These are phyloP conservation scores for Hypercompe scribonia DNA, from an alignment of 2,888 invertebrate species.

Conservation along the genomic window DNA sequence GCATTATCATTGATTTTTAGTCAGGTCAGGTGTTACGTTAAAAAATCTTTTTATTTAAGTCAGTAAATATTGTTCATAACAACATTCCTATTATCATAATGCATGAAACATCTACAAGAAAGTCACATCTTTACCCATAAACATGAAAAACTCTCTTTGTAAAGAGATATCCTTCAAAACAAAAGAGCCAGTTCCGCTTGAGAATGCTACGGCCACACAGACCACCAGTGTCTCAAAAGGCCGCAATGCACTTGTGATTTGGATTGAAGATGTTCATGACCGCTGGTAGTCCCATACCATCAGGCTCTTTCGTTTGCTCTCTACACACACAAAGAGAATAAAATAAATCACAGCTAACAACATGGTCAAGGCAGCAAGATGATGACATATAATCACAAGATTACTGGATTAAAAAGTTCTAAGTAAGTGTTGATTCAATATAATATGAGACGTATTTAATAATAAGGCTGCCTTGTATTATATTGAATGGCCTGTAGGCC, in stretches of 20 bases:
- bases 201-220: background rate
- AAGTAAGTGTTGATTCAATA: background rate
- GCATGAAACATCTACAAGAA: too few relatives aligned
- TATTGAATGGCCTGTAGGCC: too few relatives aligned
- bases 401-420: too few relatives aligned
- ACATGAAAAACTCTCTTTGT: background rate
- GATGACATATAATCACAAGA: too few relatives aligned
- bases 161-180: background rate
- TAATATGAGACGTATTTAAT: background rate
- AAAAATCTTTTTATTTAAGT: background rate
- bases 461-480: background rate
- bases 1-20: slow-evolving; percentile 61
- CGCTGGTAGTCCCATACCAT: too few relatives aligned
- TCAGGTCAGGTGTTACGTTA: background rate
- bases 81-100: background rate
- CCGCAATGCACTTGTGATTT: background rate
- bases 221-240: background rate
- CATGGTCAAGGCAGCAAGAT: too few relatives aligned
- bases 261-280: background rate
- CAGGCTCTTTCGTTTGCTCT: too few relatives aligned
- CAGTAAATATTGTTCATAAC: background rate
- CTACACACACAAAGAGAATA: too few relatives aligned
- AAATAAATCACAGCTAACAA: too few relatives aligned
- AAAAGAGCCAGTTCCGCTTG: too few relatives aligned
- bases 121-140: background rate